These are phyloP conservation scores for Ceuthmochares aereus DNA, from an alignment of 2,113 vertebrate genomes.

Conservation along the genomic window DNA sequence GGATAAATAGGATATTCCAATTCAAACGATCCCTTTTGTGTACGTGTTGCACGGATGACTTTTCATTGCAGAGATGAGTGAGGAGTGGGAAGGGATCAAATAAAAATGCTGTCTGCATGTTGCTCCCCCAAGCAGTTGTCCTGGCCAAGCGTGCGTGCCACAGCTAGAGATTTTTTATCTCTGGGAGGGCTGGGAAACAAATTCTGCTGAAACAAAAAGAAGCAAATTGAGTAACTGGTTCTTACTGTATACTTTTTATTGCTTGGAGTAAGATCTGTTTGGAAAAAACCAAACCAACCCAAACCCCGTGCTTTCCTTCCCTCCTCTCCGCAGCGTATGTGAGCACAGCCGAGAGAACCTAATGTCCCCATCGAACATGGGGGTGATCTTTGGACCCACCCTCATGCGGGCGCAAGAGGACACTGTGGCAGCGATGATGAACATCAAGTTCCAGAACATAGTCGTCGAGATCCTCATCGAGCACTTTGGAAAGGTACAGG, in stretches of 20 bases:
- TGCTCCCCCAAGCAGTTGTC: not conserved
- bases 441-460: constrained; percentile 99
- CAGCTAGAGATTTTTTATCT: not conserved
- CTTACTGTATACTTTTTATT: not conserved
- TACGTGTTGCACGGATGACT: not conserved
- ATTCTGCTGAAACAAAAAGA: not conserved
- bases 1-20: not conserved
- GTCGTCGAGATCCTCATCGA: constrained; percentile 96
- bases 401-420: constrained; percentile 95
- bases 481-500: constrained; percentile 87
- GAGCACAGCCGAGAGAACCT: constrained; percentile 90
- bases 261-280: not conserved
- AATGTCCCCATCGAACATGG: constrained; percentile 97
- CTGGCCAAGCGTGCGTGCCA: accelerated
- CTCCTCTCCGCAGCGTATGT: constrained; percentile 82
- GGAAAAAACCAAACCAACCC: accelerated
- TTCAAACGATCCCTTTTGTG: not conserved
- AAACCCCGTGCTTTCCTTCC: not conserved
- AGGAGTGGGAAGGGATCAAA: not conserved
- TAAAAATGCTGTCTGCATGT: not conserved
- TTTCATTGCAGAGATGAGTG: not conserved
- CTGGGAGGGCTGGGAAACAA: not conserved
- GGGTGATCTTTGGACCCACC: constrained; percentile 94
- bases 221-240: not conserved
- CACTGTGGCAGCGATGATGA: constrained; percentile 97